These are phyloP conservation scores for Phataginus tricuspis DNA, from an alignment of 2,797 vertebrate genomes.

Conservation along the genomic window DNA sequence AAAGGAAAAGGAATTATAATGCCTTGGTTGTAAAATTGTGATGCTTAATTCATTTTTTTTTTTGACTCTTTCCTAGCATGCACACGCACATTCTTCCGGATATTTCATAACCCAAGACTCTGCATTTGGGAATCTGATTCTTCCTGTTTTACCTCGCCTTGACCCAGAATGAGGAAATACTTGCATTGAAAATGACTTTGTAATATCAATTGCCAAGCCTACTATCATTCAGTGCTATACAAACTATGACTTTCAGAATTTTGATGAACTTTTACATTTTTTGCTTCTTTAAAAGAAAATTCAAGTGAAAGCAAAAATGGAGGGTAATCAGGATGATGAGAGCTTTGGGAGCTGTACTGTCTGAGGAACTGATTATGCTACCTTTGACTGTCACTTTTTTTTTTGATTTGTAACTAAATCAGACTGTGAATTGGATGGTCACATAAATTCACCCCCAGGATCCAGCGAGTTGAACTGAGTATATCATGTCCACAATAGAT, in stretches of 20 bases:
- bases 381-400: background rate
- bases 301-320: conserved; percentile 9
- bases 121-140: conserved; percentile 98
- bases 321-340: background rate
- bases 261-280: conserved; percentile 51
- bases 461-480: background rate
- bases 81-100: conserved; percentile 96
- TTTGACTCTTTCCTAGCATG: conserved; percentile 88
- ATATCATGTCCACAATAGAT: background rate
- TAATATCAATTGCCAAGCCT: conserved; percentile 54
- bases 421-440: background rate
- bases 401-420: conserved; percentile 38
- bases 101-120: conserved; percentile 99
- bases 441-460: background rate
- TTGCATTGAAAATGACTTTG: conserved; percentile 60
- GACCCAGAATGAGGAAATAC: conserved; percentile 90
- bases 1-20: conserved; percentile 49
- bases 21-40: background rate
- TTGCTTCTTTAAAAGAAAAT: conserved; percentile 68
- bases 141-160: conserved; percentile 95
- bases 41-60: conserved; percentile 1
- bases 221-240: conserved; percentile 39
- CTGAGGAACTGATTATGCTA: background rate
- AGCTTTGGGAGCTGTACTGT: background rate
- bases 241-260: conserved; percentile 65